Evolutionary conservation across 1,140 invertebrate species (phyloP), one percentile per base, ranked within the genome.

Genomic region (Papilio polytes): DNA sequence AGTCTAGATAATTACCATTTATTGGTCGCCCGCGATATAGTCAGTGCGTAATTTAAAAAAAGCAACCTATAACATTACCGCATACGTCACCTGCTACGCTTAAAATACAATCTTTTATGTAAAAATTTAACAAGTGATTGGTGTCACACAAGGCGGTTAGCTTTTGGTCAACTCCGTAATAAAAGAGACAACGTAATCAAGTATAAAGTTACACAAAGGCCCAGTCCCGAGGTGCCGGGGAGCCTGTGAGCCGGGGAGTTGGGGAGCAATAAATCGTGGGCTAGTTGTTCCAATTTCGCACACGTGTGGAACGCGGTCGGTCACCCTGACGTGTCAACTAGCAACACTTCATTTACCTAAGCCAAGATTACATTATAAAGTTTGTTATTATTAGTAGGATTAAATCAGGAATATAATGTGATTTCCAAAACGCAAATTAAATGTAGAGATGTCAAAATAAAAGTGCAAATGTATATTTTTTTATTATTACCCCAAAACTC

Each of bases 241-340:
- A 48, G 13, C 46, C 46, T 41, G 36, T 41, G 53, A n/a, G 18
- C 53, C n/a, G 9, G 51, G 15, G 51, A 53, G 15, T 18, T 18
- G 53, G 59, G 59, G 59, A 63, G 59, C 22, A 63, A 63, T 63
- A 63, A 63, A 26, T 63, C 59, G 59, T 26, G 59, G 59, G 59
- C 59, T 63, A 63, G 59, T 26, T 63, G 59, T 63, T 63, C 59
- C 22, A 63, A 63, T 63, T 63, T 63, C 20, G 59, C 59, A 63
- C 59, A 63, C 59, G 22, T 26, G 59, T 63, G 59, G 56, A 22
- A 3, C 56, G n/a, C 20, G 8, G 56, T 15, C 56, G 10, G 56
- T 63, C 59, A 63, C 59, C 59, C 59, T 63, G 59, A 63, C 59
- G 59, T 26, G 59, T 63, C 59, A 63, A 63, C 59, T 63, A 63